Evolutionary conservation across 2,888 invertebrate genomes (phyloP), one percentile per base, ranked within the genome.

Genomic region (Nudaria mundana): DNA sequence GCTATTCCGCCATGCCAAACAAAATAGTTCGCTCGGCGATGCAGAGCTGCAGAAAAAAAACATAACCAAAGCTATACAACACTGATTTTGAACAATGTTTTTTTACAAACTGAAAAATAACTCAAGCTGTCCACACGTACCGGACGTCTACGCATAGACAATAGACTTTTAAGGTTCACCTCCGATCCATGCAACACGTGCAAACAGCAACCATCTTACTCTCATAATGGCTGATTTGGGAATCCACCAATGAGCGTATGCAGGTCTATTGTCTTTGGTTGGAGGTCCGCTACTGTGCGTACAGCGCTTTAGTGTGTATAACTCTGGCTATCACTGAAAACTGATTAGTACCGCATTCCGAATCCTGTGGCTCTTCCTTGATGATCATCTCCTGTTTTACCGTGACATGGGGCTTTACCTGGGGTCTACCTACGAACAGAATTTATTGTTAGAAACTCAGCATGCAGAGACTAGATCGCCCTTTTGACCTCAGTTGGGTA

Each of bases 341-440:
- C 3, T 20, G 2, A 20, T 7, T 20, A 20, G 26, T 52, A 49
- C 46, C 52, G 46, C 72, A 64, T 15, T 67, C 61, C 34, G 62
- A 68, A 3, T 80, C 82, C 0, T 56, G 49, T 0, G 81, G 82
- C 44, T 87, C 86, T n/a, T 52, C 56, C 54, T 86, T 86, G 30
- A 86, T 67, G 7, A 78, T 28, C 25, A 80, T 63, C 51, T 84
- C 84, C 49, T 76, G 74, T 49, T 85, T 86, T n/a, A 82, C 69
- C 44, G 70, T 66, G 41, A 76, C 63, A 0, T 52, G 66, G 1
- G 59, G 40, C 54, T 68, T 71, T 32, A 50, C 44, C 35, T 58
- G 50, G 22, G 58, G 56, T 65, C 67, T 67, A 46, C 75, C 80
- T 81, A 70, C 32, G 64, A 71, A 57, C 42, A 61, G 60, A 53